A percentile compares a stretch with the other conserved stretches of the same genome.
These are phyloP conservation scores for Dromaius novaehollandiae DNA, from an alignment of 2,113 vertebrate genomes.

Conservation along the genomic window DNA sequence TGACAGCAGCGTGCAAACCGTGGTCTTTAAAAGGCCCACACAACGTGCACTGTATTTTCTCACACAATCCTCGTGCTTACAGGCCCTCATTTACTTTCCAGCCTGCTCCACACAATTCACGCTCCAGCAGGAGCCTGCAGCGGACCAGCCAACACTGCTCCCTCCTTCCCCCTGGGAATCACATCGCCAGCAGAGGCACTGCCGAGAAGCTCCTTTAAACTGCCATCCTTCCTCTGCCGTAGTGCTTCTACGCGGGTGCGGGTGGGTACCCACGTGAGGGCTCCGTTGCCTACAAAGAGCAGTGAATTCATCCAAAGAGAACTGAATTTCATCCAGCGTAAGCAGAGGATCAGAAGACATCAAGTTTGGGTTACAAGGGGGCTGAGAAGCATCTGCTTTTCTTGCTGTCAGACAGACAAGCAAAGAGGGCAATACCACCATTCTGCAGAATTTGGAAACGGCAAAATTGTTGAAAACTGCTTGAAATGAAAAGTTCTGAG, in stretches of 20 bases:
- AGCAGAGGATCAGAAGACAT: neutral
- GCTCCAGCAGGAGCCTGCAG: neutral
- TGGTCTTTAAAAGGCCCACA: neutral
- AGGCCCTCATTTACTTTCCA: neutral
- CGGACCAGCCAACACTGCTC: neutral
- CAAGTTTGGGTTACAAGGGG: neutral
- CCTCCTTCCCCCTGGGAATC: neutral
- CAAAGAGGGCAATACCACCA: neutral
- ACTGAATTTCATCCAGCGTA: neutral
- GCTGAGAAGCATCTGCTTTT: neutral
- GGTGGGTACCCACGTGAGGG: no score
- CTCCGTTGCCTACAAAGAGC: neutral
- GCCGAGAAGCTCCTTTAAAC: neutral
- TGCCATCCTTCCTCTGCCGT: neutral
- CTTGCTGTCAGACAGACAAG: neutral
- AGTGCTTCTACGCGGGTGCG: no score
- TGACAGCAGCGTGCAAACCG: fast-evolving
- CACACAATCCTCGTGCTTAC: neutral
- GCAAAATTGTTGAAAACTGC: neutral
- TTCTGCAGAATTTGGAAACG: neutral
- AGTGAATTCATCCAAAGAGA: neutral
- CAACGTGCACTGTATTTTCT: fast-evolving
- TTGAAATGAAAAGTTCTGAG: fast-evolving
- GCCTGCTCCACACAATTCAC: fast-evolving
- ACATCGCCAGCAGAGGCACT: neutral